A percentile compares a stretch with the other conserved stretches of the same genome.
Conservation (phyloP, 2,797 vertebrate species). For the Malurus splendens region DNA sequence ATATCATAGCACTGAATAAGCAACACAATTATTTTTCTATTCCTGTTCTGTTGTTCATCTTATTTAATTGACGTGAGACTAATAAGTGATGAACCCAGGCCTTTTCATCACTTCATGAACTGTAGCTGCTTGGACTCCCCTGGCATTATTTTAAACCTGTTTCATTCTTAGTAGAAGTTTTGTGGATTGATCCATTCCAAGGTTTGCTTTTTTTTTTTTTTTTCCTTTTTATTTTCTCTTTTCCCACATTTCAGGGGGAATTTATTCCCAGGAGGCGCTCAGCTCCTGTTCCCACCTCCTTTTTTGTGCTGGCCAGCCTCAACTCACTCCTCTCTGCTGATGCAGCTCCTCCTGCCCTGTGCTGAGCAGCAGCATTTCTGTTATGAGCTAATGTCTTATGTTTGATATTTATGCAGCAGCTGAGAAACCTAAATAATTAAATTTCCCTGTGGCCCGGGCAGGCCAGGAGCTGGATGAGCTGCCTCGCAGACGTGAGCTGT, state of each 20-base stretch:
- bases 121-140: background rate
- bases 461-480: background rate
- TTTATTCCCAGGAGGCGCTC: rapidly evolving
- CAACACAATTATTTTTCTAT: background rate
- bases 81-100: background rate
- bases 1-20: rapidly evolving
- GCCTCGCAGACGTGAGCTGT: background rate
- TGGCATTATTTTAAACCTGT: background rate
- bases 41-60: background rate
- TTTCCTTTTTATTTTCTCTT: background rate
- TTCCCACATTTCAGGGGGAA: background rate
- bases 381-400: background rate
- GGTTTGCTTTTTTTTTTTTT: background rate
- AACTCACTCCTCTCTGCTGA: background rate
- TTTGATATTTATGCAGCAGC: background rate
- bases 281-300: background rate
- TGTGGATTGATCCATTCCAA: background rate
- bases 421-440: conserved; percentile 33
- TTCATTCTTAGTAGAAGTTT: background rate
- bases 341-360: background rate
- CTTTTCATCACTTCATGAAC: background rate
- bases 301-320: background rate
- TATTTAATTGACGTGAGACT: background rate
- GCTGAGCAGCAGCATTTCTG: background rate
- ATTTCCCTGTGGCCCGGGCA: background rate